These are phyloP conservation scores for Aethina tumida DNA, from an alignment of 1,140 invertebrate species.

Conservation along the genomic window DNA sequence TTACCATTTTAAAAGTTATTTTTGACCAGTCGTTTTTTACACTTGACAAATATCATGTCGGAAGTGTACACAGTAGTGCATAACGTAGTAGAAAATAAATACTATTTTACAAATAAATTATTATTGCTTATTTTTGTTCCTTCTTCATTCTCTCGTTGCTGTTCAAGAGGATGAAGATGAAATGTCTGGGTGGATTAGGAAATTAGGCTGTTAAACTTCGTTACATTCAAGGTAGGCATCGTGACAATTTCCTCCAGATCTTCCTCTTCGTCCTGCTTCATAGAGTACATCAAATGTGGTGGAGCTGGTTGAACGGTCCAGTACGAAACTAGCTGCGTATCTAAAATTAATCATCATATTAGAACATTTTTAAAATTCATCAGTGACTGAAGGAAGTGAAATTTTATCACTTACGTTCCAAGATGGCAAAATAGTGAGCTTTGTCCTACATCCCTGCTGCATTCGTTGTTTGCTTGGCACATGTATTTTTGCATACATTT, in stretches of 20 bases:
- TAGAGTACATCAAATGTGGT: slow-evolving; percentile 70
- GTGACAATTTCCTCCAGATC: slow-evolving; percentile 73
- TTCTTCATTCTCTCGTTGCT: no score
- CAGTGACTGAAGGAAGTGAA: no score
- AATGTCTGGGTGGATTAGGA: no score
- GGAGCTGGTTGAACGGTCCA: slow-evolving; percentile 60
- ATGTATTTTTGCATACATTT: slow-evolving; percentile 70
- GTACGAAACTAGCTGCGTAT: slow-evolving; percentile 73
- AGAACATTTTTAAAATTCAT: no score
- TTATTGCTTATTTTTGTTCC: no score
- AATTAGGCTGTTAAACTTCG: slow-evolving; percentile 69
- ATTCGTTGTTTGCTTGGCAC: slow-evolving; percentile 82
- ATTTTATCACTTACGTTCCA: slow-evolving; percentile 90
- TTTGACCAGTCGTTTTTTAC: no score
- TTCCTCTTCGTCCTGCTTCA: slow-evolving; percentile 71
- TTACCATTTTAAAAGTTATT: no score
- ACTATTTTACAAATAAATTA: no score
- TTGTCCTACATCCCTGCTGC: slow-evolving; percentile 69
- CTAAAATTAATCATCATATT: slow-evolving; percentile 39
- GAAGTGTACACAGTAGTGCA: no score
- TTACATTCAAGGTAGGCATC: slow-evolving; percentile 76
- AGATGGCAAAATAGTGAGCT: slow-evolving; percentile 84
- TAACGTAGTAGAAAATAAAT: no score
- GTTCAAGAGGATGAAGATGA: no score
- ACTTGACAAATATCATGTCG: no score